A percentile compares a stretch with the other conserved stretches of the same genome.
These are phyloP conservation scores for Scaptomyza polygonia DNA, from an alignment of 2,888 invertebrate genomes.

Conservation along the genomic window DNA sequence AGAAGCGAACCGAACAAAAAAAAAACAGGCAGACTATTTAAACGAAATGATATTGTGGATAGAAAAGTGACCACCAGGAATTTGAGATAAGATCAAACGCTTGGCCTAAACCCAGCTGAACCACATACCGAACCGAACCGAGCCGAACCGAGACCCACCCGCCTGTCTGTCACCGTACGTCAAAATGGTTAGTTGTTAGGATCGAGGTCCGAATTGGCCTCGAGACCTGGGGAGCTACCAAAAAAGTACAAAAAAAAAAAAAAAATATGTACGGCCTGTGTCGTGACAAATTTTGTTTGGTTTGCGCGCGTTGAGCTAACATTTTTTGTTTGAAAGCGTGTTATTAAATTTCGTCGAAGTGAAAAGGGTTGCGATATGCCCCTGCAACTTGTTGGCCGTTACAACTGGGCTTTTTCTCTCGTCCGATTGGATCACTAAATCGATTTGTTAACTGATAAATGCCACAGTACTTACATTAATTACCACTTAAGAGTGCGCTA, in stretches of 20 bases:
- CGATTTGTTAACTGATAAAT: slow-evolving; percentile 78
- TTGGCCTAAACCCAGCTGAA: slow-evolving; percentile 48
- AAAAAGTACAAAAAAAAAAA: slow-evolving; percentile 15
- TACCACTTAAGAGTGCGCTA: slow-evolving; percentile 69
- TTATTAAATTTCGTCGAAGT: slow-evolving; percentile 70
- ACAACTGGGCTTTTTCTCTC: slow-evolving; percentile 40
- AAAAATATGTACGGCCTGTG: slow-evolving; percentile 64
- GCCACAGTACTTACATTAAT: slow-evolving; percentile 77
- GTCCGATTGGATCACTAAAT: slow-evolving; percentile 59
- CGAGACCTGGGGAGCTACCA: slow-evolving; percentile 19
- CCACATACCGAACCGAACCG: slow-evolving; percentile 22
- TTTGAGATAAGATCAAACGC: slow-evolving; percentile 80
- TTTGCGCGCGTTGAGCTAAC: slow-evolving; percentile 71
- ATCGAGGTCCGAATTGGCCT: slow-evolving; percentile 32
- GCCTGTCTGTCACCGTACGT: slow-evolving; percentile 79
- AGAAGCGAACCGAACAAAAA: slow-evolving; percentile 14
- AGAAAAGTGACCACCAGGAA: slow-evolving; percentile 82
- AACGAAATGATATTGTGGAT: slow-evolving; percentile 81
- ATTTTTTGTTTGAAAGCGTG: slow-evolving; percentile 71
- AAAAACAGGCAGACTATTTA: slow-evolving; percentile 72
- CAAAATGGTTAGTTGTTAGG: slow-evolving; percentile 54
- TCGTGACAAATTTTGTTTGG: slow-evolving; percentile 81
- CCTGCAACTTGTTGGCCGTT: slow-evolving; percentile 16
- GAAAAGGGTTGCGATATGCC: too few species aligned
- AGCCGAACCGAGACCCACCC: slow-evolving; percentile 45